phyloP scores from a whole-genome alignment of 1,140 invertebrate species.

The Caenorhabditis inopinata region DNA sequence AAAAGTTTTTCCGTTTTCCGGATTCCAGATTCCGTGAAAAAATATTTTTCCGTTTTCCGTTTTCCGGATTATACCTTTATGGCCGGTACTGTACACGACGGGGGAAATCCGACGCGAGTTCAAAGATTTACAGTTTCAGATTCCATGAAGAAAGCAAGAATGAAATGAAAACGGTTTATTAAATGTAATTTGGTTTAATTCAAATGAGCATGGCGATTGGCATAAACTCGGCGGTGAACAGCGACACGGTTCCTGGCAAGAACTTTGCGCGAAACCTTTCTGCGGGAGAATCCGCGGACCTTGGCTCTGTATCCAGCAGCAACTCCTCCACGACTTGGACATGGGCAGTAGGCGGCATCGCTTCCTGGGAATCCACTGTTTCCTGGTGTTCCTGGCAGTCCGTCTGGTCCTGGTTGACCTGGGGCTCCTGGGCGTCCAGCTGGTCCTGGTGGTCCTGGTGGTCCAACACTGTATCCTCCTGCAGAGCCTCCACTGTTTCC shows the following conservation, averaged over 20 bases:
- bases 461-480: conserved; percentile 14
- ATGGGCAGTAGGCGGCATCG: conserved; percentile 36
- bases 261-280: conserved; percentile 16
- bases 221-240: not conserved
- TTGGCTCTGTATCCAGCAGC: not conserved
- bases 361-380: conserved; percentile 14
- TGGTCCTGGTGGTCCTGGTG: conserved; percentile 32
- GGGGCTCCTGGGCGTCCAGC: conserved; percentile 6
- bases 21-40: no score
- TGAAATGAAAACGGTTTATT: not conserved
- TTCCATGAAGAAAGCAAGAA: no score
- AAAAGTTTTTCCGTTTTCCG: no score
- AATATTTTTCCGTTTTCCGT: no score
- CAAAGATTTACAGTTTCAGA: no score
- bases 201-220: not conserved
- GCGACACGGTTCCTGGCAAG: conserved; percentile 12
- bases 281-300: not conserved
- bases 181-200: not conserved
- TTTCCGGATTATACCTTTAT: no score
- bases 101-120: no score
- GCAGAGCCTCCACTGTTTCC: conserved; percentile 25
- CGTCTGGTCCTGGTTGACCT: conserved; percentile 28
- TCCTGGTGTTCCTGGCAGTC: conserved; percentile 24
- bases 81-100: no score
- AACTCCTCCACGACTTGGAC: conserved; percentile 16